These are phyloP conservation scores for Camptogramma bilineatum DNA, from an alignment of 2,888 invertebrate genomes.

Conservation along the genomic window DNA sequence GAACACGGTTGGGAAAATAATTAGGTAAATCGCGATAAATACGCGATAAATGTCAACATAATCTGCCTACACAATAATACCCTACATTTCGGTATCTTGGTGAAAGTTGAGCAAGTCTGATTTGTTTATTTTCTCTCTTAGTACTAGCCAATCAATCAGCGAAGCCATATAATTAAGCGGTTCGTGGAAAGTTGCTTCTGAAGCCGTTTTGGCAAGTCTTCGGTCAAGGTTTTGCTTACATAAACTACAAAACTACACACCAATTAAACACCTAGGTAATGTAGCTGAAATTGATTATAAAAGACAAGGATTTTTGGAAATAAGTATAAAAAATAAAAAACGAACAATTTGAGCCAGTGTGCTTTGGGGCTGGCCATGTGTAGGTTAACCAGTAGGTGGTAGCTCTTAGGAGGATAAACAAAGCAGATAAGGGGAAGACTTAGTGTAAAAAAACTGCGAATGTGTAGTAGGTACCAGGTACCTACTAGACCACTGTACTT, in stretches of 20 bases:
- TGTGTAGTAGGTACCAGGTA: too few relatives aligned
- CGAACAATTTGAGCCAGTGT: too few relatives aligned
- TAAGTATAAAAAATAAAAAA: too few relatives aligned
- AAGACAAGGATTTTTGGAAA: too few relatives aligned
- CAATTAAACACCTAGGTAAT: neutral
- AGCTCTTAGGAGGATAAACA: too few relatives aligned
- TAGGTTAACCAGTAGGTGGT: too few relatives aligned
- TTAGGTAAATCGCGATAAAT: neutral
- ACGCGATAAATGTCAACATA: neutral
- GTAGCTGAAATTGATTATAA: too few relatives aligned
- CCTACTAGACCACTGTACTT: too few relatives aligned
- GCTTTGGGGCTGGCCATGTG: too few relatives aligned
- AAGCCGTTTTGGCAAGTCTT: slow-evolving; percentile 10
- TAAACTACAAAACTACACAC: neutral
- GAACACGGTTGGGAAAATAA: neutral
- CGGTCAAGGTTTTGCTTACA: slow-evolving; percentile 1
- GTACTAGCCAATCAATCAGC: slow-evolving; percentile 25
- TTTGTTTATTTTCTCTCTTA: slow-evolving; percentile 22
- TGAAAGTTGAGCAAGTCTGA: slow-evolving; percentile 17
- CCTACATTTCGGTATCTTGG: slow-evolving; percentile 3
- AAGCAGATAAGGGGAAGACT: too few relatives aligned
- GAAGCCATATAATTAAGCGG: slow-evolving; percentile 24
- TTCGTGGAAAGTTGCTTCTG: slow-evolving; percentile 11
- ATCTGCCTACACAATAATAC: neutral
- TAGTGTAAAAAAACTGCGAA: too few relatives aligned